A percentile compares a stretch with the other conserved stretches of the same genome.
These are phyloP conservation scores for Coptodon rendalli DNA, from an alignment of 2,113 vertebrate genomes.

Conservation along the genomic window DNA sequence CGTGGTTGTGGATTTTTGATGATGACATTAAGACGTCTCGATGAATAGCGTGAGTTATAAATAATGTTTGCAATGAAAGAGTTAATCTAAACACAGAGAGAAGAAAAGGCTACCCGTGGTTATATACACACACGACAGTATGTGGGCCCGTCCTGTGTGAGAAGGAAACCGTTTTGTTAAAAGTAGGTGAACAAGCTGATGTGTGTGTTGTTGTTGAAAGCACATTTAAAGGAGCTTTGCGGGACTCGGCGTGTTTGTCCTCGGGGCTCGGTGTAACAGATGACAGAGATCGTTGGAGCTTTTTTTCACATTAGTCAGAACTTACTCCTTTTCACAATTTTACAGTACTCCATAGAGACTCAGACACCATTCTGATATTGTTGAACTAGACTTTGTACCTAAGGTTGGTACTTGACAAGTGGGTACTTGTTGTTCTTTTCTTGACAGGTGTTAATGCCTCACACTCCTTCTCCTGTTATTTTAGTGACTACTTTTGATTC, in stretches of 20 bases:
- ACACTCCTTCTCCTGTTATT: not conserved
- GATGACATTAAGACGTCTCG: not conserved
- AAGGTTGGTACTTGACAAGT: slow-evolving; percentile 9
- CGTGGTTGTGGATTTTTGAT: not conserved
- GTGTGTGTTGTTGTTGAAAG: slow-evolving; percentile 38
- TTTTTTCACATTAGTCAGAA: slow-evolving; percentile 39
- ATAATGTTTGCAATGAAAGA: not conserved
- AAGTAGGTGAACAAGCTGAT: slow-evolving; percentile 26
- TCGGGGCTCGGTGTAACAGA: slow-evolving; percentile 59
- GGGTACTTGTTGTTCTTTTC: slow-evolving; percentile 7
- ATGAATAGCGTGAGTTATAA: accelerated
- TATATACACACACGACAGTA: not conserved
- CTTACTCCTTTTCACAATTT: slow-evolving; percentile 25
- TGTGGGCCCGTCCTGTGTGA: not conserved
- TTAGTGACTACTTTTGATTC: not conserved
- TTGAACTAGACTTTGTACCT: slow-evolving; percentile 8
- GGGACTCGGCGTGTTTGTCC: slow-evolving; percentile 51
- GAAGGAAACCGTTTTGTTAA: slow-evolving; percentile 4
- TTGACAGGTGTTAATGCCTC: slow-evolving; percentile 19
- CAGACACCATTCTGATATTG: not conserved
- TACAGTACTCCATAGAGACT: slow-evolving; percentile 14
- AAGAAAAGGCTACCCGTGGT: not conserved
- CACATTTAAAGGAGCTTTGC: slow-evolving; percentile 45
- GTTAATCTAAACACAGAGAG: not conserved
- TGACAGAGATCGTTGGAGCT: slow-evolving; percentile 54